Percentiles rank a stretch among this genome's conserved stretches.
Conservation (phyloP, 1,140 invertebrate species). For the Pseudomyrmex cubaensis region DNA sequence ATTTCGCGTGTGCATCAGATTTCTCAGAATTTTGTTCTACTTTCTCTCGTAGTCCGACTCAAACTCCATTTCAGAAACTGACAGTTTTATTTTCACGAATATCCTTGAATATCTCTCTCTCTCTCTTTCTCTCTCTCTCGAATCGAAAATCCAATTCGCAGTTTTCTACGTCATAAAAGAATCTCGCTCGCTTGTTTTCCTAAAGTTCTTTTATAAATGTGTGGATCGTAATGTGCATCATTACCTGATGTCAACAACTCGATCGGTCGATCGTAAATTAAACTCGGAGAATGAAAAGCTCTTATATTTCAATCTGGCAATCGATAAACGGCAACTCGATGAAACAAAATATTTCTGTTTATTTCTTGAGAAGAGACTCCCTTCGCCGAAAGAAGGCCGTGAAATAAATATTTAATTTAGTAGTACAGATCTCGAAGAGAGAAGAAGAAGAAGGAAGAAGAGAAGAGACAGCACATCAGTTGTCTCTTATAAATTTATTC, state of each 20-base stretch:
- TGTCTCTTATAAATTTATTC: slow-evolving; percentile 70
- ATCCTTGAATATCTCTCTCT: background rate
- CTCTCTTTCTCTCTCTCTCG: background rate
- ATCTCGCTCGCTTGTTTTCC: background rate
- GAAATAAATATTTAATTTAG: slow-evolving; percentile 68
- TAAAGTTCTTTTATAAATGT: background rate
- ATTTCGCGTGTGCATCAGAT: background rate
- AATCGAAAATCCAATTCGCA: slow-evolving; percentile 12
- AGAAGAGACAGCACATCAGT: slow-evolving; percentile 37
- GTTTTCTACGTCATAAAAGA: background rate
- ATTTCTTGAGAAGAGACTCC: background rate
- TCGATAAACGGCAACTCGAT: slow-evolving; percentile 17
- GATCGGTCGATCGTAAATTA: background rate
- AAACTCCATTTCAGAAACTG: slow-evolving; percentile 1
- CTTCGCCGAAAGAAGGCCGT: background rate
- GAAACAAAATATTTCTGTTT: slow-evolving; percentile 48
- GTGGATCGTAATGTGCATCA: background rate
- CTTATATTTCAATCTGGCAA: background rate
- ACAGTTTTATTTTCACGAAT: slow-evolving; percentile 20
- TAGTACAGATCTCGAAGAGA: slow-evolving; percentile 23
- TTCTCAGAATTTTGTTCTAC: slow-evolving; percentile 20
- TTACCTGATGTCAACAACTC: background rate
- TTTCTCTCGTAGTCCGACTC: background rate
- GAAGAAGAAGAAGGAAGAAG: no score
- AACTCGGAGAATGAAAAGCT: background rate